These are phyloP conservation scores for Notothenia rossii DNA, from an alignment of 2,113 vertebrate genomes.

Conservation along the genomic window DNA sequence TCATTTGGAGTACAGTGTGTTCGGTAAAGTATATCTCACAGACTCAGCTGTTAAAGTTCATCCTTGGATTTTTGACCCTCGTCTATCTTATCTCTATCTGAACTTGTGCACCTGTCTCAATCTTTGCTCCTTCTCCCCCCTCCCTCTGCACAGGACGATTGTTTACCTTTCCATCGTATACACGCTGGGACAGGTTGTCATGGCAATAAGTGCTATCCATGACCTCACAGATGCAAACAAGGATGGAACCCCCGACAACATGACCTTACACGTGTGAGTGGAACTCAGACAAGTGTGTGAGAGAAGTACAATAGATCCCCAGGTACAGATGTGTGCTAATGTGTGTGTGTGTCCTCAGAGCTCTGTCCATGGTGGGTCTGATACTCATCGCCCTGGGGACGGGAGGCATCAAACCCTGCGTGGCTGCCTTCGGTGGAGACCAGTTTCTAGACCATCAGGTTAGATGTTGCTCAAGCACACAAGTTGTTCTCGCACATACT, in stretches of 20 bases:
- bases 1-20: too few relatives aligned
- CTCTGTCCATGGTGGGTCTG: slow-evolving; percentile 90
- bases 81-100: slow-evolving; percentile 13
- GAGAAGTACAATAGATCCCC: too few relatives aligned
- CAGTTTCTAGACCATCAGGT: slow-evolving; percentile 96
- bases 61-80: slow-evolving; percentile 20
- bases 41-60: not conserved
- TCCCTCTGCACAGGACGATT: slow-evolving; percentile 88
- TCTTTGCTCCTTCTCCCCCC: not conserved
- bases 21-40: slow-evolving; percentile 11
- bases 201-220: slow-evolving; percentile 88
- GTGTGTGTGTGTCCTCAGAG: slow-evolving; percentile 74
- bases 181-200: slow-evolving; percentile 85
- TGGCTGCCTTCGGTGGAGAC: slow-evolving; percentile 96
- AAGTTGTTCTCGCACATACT: not conserved
- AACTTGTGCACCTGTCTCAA: not conserved
- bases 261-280: slow-evolving; percentile 89
- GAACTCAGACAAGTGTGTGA: not conserved
- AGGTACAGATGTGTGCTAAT: not conserved
- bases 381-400: slow-evolving; percentile 93
- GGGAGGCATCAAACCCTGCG: slow-evolving; percentile 97
- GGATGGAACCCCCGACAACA: slow-evolving; percentile 81
- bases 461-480: slow-evolving; percentile 25
- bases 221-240: slow-evolving; percentile 86
- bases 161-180: slow-evolving; percentile 93